phyloP scores from a whole-genome alignment of 2,888 invertebrate genomes.

The Hirtodrosophila trivittata region DNA sequence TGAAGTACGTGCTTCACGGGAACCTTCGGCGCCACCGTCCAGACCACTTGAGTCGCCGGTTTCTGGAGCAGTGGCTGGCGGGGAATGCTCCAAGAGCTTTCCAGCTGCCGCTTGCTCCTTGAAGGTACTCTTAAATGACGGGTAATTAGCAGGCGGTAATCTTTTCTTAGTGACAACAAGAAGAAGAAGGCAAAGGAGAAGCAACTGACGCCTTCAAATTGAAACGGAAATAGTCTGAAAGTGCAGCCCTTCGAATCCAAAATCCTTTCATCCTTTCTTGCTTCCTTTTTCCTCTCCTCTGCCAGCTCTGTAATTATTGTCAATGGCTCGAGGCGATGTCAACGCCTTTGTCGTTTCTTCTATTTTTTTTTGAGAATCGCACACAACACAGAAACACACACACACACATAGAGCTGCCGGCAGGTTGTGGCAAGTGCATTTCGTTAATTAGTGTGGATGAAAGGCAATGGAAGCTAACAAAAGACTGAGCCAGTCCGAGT shows the following conservation, averaged over 20 bases:
- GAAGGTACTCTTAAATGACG: constrained; percentile 42
- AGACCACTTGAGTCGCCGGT: constrained; percentile 13
- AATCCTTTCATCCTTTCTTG: constrained; percentile 1
- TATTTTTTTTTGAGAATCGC: constrained; percentile 57
- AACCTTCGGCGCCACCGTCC: constrained; percentile 3
- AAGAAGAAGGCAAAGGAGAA: background rate
- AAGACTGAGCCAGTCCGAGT: constrained; percentile 31
- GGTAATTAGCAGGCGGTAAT: constrained; percentile 62
- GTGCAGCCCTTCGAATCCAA: constrained; percentile 11
- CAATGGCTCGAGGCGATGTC: constrained; percentile 51
- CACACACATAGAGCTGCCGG: constrained; percentile 2
- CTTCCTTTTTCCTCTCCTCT: constrained; percentile 13
- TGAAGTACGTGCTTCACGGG: constrained; percentile 68
- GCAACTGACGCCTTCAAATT: constrained; percentile 20
- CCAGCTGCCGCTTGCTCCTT: constrained; percentile 1
- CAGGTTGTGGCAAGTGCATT: constrained; percentile 68
- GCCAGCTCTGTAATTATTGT: constrained; percentile 64
- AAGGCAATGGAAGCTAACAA: constrained; percentile 41
- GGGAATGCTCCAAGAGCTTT: background rate
- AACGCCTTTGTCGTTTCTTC: constrained; percentile 26
- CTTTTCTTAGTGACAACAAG: constrained; percentile 27
- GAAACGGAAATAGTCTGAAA: constrained; percentile 41
- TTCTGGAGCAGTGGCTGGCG: constrained; percentile 20
- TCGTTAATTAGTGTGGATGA: constrained; percentile 72
- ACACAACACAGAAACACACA: constrained; percentile 22